These are phyloP conservation scores for Spilogale gracilis DNA, from an alignment of 2,113 vertebrate genomes.

Conservation along the genomic window DNA sequence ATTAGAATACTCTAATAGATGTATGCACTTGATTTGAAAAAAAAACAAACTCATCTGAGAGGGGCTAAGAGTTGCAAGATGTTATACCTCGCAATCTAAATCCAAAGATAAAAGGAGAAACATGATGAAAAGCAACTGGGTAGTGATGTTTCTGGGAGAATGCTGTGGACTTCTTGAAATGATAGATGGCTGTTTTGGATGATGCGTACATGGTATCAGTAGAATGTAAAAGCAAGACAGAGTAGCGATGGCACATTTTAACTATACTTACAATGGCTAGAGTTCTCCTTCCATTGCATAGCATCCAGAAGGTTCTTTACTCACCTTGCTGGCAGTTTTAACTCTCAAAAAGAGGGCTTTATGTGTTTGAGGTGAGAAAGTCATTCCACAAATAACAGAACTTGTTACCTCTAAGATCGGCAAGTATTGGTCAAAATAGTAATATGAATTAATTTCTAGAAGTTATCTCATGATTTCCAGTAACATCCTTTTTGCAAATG, in stretches of 20 bases:
- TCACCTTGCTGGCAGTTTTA: not conserved
- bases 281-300: not conserved
- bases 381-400: not conserved
- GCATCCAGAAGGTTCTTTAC: not conserved
- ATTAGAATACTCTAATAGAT: not conserved
- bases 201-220: not conserved
- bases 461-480: not conserved
- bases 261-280: not conserved
- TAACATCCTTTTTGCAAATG: not conserved
- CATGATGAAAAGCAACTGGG: not conserved
- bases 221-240: not conserved
- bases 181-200: not conserved
- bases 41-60: not conserved
- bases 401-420: not conserved
- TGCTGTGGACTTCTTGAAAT: not conserved
- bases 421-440: not conserved
- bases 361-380: not conserved
- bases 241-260: not conserved
- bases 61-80: not conserved
- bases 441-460: conserved; percentile 18
- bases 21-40: not conserved
- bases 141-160: not conserved
- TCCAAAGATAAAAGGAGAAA: not conserved
- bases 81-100: not conserved
- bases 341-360: not conserved